phyloP scores from a whole-genome alignment of 1,140 invertebrate species.

The Steinernema khuongi region DNA sequence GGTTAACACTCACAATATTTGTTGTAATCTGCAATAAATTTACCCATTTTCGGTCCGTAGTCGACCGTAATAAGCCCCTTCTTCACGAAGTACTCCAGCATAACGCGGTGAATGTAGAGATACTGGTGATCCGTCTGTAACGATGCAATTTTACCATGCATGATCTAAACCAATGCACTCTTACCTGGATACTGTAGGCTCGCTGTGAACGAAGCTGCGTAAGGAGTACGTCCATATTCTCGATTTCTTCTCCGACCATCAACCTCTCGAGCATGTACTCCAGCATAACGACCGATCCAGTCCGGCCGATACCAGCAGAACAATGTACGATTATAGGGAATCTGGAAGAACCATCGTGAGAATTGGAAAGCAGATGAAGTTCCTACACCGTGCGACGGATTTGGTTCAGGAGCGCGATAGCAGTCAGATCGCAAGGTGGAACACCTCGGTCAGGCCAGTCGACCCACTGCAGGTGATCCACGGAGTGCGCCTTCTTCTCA shows the following conservation, averaged over 20 bases:
- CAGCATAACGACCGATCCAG: slow-evolving; percentile 64
- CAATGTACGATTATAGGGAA: slow-evolving; percentile 93
- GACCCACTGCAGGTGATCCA: slow-evolving; percentile 23
- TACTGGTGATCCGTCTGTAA: slow-evolving; percentile 20
- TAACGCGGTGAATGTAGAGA: slow-evolving; percentile 25
- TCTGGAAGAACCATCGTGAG: slow-evolving; percentile 59
- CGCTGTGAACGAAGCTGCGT: slow-evolving; percentile 26
- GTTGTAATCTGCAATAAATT: no score
- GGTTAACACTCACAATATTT: no score
- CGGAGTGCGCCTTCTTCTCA: not conserved
- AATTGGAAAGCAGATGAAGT: not conserved
- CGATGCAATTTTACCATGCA: not conserved
- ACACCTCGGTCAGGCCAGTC: slow-evolving; percentile 25
- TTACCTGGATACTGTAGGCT: slow-evolving; percentile 26
- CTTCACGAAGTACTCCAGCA: slow-evolving; percentile 26
- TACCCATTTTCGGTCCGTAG: no score
- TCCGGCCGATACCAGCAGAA: slow-evolving; percentile 89
- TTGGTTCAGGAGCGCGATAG: not conserved
- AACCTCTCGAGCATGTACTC: slow-evolving; percentile 18
- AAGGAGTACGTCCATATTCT: slow-evolving; percentile 25
- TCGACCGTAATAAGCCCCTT: no score
- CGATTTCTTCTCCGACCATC: not conserved
- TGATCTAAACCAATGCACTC: not conserved
- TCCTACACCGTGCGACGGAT: not conserved
- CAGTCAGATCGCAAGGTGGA: slow-evolving; percentile 16